A percentile compares a stretch with the other conserved stretches of the same genome.
phyloP scores from a whole-genome alignment of 1,140 invertebrate species.

The Orchestia grillus region DNA sequence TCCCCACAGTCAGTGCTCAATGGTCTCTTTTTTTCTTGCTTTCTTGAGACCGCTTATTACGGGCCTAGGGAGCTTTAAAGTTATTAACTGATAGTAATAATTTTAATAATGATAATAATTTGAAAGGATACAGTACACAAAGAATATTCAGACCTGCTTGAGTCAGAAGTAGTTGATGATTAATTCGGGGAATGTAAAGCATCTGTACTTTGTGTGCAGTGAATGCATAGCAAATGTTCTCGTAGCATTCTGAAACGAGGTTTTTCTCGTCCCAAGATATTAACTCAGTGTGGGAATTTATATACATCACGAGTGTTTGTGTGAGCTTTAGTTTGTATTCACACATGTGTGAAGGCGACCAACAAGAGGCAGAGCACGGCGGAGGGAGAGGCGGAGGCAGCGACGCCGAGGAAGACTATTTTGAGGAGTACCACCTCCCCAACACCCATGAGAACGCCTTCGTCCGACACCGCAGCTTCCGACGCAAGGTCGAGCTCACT shows the following conservation, averaged over 20 bases:
- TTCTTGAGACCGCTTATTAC: too few relatives aligned
- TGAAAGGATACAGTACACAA: too few relatives aligned
- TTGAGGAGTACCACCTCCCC: conserved; percentile 71
- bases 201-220: not conserved
- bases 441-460: conserved; percentile 71
- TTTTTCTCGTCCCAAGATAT: not conserved
- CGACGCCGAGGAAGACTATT: conserved; percentile 70
- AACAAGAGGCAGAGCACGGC: conserved; percentile 42
- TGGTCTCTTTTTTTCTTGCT: too few relatives aligned
- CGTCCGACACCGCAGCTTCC: conserved; percentile 70
- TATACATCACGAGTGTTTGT: not conserved
- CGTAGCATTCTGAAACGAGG: not conserved
- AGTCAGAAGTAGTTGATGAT: too few relatives aligned
- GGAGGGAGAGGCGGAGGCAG: conserved; percentile 62
- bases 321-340: not conserved
- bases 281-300: not conserved
- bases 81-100: too few relatives aligned
- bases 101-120: too few relatives aligned
- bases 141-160: too few relatives aligned
- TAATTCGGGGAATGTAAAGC: not conserved
- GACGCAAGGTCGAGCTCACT: conserved; percentile 70
- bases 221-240: not conserved
- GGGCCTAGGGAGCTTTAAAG: too few relatives aligned
- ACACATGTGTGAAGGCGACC: not conserved
- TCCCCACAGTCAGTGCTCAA: too few relatives aligned